Evolutionary conservation across 2,888 invertebrate species (phyloP), one percentile per base, ranked within the genome.

Genomic region (Amphipyra tragopoginis): DNA sequence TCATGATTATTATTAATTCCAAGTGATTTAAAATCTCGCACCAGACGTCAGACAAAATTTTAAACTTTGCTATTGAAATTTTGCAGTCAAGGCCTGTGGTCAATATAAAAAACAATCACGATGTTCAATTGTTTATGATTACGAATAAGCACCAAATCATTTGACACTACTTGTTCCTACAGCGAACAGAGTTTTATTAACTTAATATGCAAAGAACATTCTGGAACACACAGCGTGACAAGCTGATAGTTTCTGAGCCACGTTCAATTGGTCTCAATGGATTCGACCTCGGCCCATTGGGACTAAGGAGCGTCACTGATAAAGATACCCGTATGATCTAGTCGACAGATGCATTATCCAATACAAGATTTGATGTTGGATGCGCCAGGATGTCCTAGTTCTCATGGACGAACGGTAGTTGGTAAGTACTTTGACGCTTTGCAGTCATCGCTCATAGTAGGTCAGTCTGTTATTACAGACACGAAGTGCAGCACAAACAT

Each of bases 231-330:
- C 33, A 51, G 56, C 43, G 65, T 65, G 65, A 73, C 74, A 63
- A 61, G 38, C 64, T 57, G 82, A 83, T 84, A 79, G 82, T 79
- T 84, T 82, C 82, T 79, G 77, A 81, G 67, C 49, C 64, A 76
- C 79, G 76, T 78, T 84, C 89, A 92, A 92, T 92, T 92, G 92
- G 76, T 82, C 82, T 76, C 90, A 91, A 92, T 92, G 88, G 84
- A 91, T 90, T 85, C 83, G 91, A 91, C 92, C 93, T 92, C 90
- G 78, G 51, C 53, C 64, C 65, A 76, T 78, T 70, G 72, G 68
- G 75, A 65, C 49, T 47, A 50, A 65, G 72, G 38, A 72, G 62
- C 47, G 67, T 72, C 69, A 68, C 55, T 55, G 53, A 67, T 67
- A 66, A 71, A 72, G 75, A 77, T 72, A 68, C 79, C 66, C 72